Evolutionary conservation across 2,888 invertebrate species (phyloP), one percentile per base, ranked within the genome.

Genomic region (Acanthococcus lagerstroemiae): DNA sequence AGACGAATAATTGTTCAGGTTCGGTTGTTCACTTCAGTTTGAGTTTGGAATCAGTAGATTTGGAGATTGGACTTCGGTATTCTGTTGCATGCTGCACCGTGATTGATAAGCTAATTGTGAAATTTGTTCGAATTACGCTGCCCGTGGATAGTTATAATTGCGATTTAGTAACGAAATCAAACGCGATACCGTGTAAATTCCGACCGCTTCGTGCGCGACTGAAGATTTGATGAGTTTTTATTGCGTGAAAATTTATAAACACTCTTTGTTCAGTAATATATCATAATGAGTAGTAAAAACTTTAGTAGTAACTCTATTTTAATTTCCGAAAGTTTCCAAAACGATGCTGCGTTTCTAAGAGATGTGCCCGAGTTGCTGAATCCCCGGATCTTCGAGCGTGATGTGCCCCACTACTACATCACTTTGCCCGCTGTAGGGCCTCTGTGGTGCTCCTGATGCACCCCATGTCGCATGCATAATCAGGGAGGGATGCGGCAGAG

Each of bases 401-500:
- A 66, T 44, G 66, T 66, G 46, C 56, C 66, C n/a, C 66, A 66
- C n/a, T 66, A 57, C 79, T 78, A 82, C 83, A 79, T 81, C 92
- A 88, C 90, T 95, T 88, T 94, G 93, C 80, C 88, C 91, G 66
- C 66, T 56, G 22, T 37, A 84, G 94, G 94, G 94, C 95, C 95
- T 94, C 95, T 90, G 95, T 95, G 90, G 91, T 95, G 94, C 90
- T 95, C 95, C 95, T 96, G 95, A 95, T 95, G 95, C 86, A 85
- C 93, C 94, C 89, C 90, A 86, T 83, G 85, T 85, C 83, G 84
- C 84, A 83, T 67, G 63, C 57, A 57, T 77, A 69, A 76, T 77
- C 76, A 80, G 82, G 82, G 83, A 83, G 83, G 83, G 83, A 56
- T 55, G 67, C 83, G 82, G 80, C 82, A 83, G 83, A 80, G 82